Percentiles rank a stretch among this genome's conserved stretches.
These are phyloP conservation scores for Melanotaenia nigrans DNA, from an alignment of 2,797 vertebrate genomes.

Conservation along the genomic window DNA sequence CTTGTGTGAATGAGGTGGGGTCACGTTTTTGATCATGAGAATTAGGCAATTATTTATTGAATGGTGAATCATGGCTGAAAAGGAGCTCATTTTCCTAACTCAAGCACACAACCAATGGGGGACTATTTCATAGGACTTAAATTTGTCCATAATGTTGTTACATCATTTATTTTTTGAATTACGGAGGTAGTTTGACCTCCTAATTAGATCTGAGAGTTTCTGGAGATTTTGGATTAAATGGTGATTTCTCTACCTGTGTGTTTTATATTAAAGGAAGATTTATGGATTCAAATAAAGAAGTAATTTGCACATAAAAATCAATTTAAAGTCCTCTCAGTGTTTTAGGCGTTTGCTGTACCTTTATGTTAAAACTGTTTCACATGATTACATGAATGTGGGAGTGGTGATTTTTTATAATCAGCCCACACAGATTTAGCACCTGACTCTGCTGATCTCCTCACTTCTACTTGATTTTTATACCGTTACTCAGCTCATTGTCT, in stretches of 20 bases:
- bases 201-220: not conserved
- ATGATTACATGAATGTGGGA: not conserved
- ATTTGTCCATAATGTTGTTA: not conserved
- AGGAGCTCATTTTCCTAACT: not conserved
- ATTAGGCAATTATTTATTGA: not conserved
- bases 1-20: not conserved
- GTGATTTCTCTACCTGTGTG: not conserved
- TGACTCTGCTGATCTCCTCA: constrained; percentile 17
- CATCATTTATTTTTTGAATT: not conserved
- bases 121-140: not conserved
- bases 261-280: too few species aligned
- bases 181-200: not conserved
- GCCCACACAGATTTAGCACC: not conserved
- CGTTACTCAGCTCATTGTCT: constrained; percentile 15
- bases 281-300: too few species aligned
- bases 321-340: not conserved
- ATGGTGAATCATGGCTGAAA: not conserved
- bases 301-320: not conserved
- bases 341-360: constrained; percentile 6
- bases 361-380: not conserved
- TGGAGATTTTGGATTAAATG: not conserved
- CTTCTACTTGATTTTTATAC: constrained; percentile 6
- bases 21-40: not conserved
- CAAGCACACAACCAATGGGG: not conserved
- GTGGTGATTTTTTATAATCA: not conserved